Percentiles rank a stretch among this genome's conserved stretches.
Evolutionary conservation across 2,113 vertebrate genomes (phyloP).

Genomic region (Leuciscus idus): DNA sequence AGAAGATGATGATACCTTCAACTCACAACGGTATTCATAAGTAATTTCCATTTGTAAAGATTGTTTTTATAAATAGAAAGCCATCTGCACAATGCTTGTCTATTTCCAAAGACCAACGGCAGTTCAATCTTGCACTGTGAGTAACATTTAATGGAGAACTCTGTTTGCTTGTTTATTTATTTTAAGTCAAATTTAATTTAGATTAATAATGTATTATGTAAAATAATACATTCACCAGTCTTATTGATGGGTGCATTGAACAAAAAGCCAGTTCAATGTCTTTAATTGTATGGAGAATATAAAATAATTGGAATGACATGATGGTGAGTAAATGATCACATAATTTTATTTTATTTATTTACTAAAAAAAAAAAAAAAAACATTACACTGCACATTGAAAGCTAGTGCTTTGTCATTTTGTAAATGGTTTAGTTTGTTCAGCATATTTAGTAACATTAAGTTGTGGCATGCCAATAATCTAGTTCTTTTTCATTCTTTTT

Average conservation of each 20-base stretch:
- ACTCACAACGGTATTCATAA: constrained; percentile 53
- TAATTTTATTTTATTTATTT: not conserved
- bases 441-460: constrained; percentile 35
- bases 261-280: not conserved
- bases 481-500: not conserved
- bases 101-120: constrained; percentile 21
- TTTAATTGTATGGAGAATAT: not conserved
- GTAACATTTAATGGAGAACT: not conserved
- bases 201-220: not conserved
- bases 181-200: not conserved
- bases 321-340: not conserved
- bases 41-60: constrained; percentile 61
- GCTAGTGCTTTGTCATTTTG: not conserved
- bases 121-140: constrained; percentile 42
- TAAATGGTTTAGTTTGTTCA: not conserved
- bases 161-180: not conserved
- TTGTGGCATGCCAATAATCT: constrained; percentile 16
- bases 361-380: not conserved
- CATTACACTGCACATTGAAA: not conserved
- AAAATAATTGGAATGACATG: not conserved
- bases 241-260: not conserved
- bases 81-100: constrained; percentile 50
- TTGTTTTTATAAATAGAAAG: constrained; percentile 56
- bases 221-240: not conserved
- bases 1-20: constrained; percentile 54